Base-by-base conservation (phyloP, 2,797 vertebrate genomes). In the Brachymystax lenok region DNA sequence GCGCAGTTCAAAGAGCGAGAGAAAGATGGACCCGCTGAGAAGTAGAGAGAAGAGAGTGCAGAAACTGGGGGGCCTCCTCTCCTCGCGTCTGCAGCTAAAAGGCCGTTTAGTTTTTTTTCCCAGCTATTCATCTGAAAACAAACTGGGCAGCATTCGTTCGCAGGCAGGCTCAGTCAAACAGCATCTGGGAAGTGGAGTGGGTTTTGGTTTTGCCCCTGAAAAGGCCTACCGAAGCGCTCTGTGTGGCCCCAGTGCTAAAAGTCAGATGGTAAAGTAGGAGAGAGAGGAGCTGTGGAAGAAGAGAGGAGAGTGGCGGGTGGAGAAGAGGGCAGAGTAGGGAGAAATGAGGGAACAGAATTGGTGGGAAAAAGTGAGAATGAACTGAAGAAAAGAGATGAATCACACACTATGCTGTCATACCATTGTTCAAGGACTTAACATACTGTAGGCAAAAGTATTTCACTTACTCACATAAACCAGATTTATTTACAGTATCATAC, bases 1-100 rank as follows among this genome's bases (percentile, higher is more conserved):
- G 88, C 83, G 80, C 33, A 79, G 86, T 91, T 92, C 92, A 93
- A 88, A 92, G 90, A 87, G 83, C 85, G 84, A 87, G 84, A 80
- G 80, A 80, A 88, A 86, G 78, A 88, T 85, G 86, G 90, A 86
- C 84, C 83, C 79, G 83, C 86, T 89, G 88, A 83, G 90, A 88
- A 82, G 85, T 82, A 83, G 85, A 82, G 85, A 79, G 33, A 51
- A 3, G 54, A 68, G 82, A 86, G 3, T 66, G 76, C 79, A 73
- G 74, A 74, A 81, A 74, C 24, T 82, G 76, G 73, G 83, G 74
- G 71, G 35, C 4, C 35, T n/a, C 50, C 56, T 61, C 7, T 61
- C 64, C 64, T 17, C 28, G 14, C 0, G 0, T 67, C 64, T 24
- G 12, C 64, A 67, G 12, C n/a, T 52, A 16, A 90, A 90, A 88